Evolutionary conservation across 1,140 invertebrate species (phyloP).

Genomic region (Orius insidiosus): DNA sequence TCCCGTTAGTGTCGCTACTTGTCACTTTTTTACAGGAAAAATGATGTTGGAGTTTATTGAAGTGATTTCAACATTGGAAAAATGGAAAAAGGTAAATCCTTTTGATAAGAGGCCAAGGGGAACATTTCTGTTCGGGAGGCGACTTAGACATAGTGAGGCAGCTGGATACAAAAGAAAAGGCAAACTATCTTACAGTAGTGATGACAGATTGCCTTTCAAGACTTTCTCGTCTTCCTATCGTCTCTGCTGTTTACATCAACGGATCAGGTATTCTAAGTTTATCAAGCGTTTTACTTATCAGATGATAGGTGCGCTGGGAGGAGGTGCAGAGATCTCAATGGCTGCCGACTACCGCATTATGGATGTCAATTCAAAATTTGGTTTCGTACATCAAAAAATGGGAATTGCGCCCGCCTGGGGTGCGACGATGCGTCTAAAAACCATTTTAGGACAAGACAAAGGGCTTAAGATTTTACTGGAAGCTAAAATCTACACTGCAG

Average conservation of each 20-base stretch:
- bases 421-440: slow-evolving; percentile 16
- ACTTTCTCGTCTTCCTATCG: slow-evolving; percentile 30
- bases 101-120: slow-evolving; percentile 29
- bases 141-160: slow-evolving; percentile 32
- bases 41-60: slow-evolving; percentile 40
- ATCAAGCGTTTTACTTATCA: too few relatives aligned
- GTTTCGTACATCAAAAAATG: slow-evolving; percentile 37
- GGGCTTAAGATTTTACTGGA: too few relatives aligned
- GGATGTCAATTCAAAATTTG: slow-evolving; percentile 25
- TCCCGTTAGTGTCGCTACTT: too few relatives aligned
- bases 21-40: slow-evolving; percentile 26
- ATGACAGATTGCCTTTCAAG: slow-evolving; percentile 32
- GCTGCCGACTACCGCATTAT: slow-evolving; percentile 36
- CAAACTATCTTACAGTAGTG: slow-evolving; percentile 28
- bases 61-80: slow-evolving; percentile 28
- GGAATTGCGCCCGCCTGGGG: slow-evolving; percentile 39
- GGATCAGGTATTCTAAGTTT: too few relatives aligned
- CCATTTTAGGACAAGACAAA: too few relatives aligned
- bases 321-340: slow-evolving; percentile 37
- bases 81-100: slow-evolving; percentile 34
- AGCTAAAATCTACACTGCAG: too few relatives aligned
- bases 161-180: slow-evolving; percentile 24
- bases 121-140: slow-evolving; percentile 38
- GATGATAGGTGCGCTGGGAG: slow-evolving; percentile 31
- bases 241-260: slow-evolving; percentile 33